Conservation (phyloP, 2,797 vertebrate species). For the Bradypodion pumilum region DNA sequence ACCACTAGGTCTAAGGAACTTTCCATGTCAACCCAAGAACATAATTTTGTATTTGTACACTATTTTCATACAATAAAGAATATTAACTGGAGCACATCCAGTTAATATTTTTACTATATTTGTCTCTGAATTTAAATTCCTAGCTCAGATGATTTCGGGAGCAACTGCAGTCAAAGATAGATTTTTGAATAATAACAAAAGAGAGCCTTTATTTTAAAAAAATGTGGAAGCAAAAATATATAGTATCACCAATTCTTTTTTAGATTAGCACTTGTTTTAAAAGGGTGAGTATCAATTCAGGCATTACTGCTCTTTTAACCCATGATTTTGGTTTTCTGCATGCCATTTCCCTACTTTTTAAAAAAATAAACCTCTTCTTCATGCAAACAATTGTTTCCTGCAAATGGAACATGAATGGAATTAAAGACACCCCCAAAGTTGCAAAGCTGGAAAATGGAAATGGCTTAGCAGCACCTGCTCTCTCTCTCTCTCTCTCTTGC, state of each 20-base stretch:
- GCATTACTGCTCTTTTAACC: not conserved
- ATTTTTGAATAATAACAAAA: not conserved
- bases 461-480: constrained; percentile 72
- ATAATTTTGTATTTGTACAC: constrained; percentile 46
- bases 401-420: constrained; percentile 62
- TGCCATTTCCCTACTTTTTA: constrained; percentile 58
- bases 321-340: not conserved
- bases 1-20: no score
- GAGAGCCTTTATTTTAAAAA: not conserved
- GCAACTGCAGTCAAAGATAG: not conserved
- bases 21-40: constrained; percentile 45
- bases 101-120: constrained; percentile 22
- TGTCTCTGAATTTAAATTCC: constrained; percentile 28
- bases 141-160: constrained; percentile 12
- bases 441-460: constrained; percentile 79
- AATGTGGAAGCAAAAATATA: not conserved
- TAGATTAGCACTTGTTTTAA: constrained; percentile 65
- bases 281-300: constrained; percentile 47
- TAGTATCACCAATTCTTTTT: constrained; percentile 50
- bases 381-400: not conserved
- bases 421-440: constrained; percentile 68
- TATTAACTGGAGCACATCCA: constrained; percentile 16
- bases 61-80: constrained; percentile 6
- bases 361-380: constrained; percentile 2
- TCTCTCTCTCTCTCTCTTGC: constrained; percentile 17